These are phyloP conservation scores for Alectura lathami DNA, from an alignment of 2,113 vertebrate species.

Conservation along the genomic window DNA sequence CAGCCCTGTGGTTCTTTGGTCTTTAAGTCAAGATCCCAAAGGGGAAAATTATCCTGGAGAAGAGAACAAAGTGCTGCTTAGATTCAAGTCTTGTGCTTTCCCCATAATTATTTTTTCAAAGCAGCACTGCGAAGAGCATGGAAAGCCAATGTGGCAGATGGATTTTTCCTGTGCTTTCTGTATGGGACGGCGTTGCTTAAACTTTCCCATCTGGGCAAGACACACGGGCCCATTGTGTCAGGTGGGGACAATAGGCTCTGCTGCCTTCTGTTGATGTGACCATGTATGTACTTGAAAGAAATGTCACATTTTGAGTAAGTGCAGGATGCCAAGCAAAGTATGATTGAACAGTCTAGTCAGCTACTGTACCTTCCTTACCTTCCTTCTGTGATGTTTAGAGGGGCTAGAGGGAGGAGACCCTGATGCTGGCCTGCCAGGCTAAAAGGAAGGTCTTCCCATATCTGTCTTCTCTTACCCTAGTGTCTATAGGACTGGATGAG, in stretches of 20 bases:
- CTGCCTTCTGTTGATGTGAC: background rate
- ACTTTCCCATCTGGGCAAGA: background rate
- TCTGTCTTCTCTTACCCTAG: background rate
- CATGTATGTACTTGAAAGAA: background rate
- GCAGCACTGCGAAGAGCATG: background rate
- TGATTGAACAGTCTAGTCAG: background rate
- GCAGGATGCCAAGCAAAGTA: background rate
- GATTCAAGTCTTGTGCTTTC: background rate
- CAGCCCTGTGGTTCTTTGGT: background rate
- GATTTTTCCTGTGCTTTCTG: background rate
- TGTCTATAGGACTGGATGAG: background rate
- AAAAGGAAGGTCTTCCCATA: background rate
- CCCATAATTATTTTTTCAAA: background rate
- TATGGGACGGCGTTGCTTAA: background rate
- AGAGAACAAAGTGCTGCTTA: background rate
- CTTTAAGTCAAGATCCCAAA: background rate
- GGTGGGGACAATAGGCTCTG: background rate
- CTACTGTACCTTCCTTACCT: background rate
- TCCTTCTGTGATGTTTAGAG: background rate
- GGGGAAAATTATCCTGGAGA: background rate
- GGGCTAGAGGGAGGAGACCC: background rate
- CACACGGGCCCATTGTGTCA: rapidly evolving
- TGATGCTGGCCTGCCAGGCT: background rate
- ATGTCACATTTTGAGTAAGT: background rate
- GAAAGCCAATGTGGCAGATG: background rate